These are phyloP conservation scores for Eristalis intricaria DNA, from an alignment of 2,888 invertebrate species.

Conservation along the genomic window DNA sequence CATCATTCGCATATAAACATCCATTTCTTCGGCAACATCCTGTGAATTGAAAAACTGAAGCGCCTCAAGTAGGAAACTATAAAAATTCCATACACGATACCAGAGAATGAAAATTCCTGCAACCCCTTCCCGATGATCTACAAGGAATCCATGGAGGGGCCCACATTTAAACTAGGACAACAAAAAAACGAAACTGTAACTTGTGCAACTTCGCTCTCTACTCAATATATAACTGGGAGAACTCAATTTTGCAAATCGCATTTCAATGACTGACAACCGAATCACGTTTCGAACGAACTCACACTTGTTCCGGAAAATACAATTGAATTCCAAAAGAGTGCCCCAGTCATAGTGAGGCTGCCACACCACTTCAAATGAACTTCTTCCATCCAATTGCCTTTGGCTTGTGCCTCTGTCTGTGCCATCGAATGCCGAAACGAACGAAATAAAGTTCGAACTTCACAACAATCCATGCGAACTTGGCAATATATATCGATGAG, in stretches of 20 bases:
- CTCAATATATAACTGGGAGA: background rate
- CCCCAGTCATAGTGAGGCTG: background rate
- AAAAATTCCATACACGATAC: too few relatives aligned
- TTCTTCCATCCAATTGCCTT: conserved; percentile 1
- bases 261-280: background rate
- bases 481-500: background rate
- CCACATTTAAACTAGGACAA: background rate
- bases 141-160: too few relatives aligned
- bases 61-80: too few relatives aligned
- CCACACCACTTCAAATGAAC: background rate
- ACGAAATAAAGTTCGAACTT: conserved; percentile 4
- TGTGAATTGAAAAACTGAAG: too few relatives aligned
- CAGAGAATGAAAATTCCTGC: too few relatives aligned
- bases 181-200: background rate
- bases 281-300: background rate
- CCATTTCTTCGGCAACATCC: too few relatives aligned
- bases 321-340: background rate
- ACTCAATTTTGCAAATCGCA: background rate
- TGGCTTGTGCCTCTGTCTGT: background rate
- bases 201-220: background rate
- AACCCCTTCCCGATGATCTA: too few relatives aligned
- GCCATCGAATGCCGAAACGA: background rate
- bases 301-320: background rate
- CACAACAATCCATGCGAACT: conserved; percentile 5
- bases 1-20: too few relatives aligned